These are phyloP conservation scores for Xanthorhoe designata DNA, from an alignment of 2,888 invertebrate species.

Conservation along the genomic window DNA sequence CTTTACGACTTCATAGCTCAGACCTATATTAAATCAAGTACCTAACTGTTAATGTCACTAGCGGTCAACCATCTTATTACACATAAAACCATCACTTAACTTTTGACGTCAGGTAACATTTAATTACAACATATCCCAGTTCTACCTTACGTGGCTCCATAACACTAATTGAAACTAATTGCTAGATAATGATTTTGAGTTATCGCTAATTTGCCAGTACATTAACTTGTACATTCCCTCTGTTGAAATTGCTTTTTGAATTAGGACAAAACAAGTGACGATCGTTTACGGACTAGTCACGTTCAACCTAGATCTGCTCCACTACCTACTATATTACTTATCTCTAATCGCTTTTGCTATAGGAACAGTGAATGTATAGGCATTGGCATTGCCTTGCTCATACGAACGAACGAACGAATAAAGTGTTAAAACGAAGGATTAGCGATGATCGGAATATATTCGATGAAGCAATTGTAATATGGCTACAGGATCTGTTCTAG, in stretches of 20 bases:
- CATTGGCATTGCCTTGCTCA: too few relatives aligned
- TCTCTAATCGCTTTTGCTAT: too few relatives aligned
- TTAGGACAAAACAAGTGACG: not conserved
- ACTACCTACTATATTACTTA: too few relatives aligned
- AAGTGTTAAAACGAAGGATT: too few relatives aligned
- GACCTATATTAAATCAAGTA: too few relatives aligned
- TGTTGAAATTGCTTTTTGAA: slow-evolving; percentile 1
- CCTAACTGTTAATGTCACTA: not conserved
- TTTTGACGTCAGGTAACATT: not conserved
- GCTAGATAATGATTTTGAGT: slow-evolving; percentile 32
- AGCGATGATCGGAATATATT: too few relatives aligned
- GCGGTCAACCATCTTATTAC: not conserved
- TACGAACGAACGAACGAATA: too few relatives aligned
- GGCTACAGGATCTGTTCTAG: too few relatives aligned
- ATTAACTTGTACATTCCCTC: slow-evolving; percentile 24
- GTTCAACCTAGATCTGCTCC: too few relatives aligned
- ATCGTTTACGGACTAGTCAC: not conserved
- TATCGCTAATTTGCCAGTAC: slow-evolving; percentile 35
- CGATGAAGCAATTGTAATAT: too few relatives aligned
- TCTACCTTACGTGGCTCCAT: slow-evolving; percentile 27
- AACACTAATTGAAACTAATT: slow-evolving; percentile 31
- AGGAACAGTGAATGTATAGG: too few relatives aligned
- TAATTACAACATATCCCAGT: not conserved
- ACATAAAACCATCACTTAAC: not conserved
- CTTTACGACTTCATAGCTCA: too few relatives aligned